phyloP scores from a whole-genome alignment of 2,888 invertebrate species.

The Adineta ricciae region DNA sequence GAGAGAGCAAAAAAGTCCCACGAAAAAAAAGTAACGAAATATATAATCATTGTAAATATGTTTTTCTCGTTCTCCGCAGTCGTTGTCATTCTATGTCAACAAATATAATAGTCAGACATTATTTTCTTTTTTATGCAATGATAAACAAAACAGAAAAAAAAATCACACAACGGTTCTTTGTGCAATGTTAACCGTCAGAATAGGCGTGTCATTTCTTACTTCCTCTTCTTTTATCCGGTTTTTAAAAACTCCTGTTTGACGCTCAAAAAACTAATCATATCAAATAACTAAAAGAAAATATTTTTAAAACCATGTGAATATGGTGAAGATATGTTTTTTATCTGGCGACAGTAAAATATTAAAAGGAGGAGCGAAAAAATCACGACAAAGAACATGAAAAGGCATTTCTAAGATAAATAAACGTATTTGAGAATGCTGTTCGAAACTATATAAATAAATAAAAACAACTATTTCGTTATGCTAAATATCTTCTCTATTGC shows the following conservation, averaged over 20 bases:
- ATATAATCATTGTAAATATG: neutral
- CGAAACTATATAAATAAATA: no score
- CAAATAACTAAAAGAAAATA: neutral
- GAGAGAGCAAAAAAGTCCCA: neutral
- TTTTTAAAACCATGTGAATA: neutral
- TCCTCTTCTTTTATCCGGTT: no score
- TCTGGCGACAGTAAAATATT: neutral
- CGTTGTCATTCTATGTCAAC: neutral
- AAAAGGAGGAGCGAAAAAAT: neutral
- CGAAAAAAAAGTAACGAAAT: neutral
- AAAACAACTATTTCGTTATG: no score
- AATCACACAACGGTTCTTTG: neutral
- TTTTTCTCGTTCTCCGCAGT: neutral
- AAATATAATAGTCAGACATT: neutral
- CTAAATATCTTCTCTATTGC: no score
- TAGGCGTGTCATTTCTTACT: neutral
- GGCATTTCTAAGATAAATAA: no score
- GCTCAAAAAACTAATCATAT: neutral
- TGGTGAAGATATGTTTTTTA: neutral
- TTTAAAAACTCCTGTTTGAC: no score
- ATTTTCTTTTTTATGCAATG: neutral
- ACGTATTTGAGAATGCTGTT: no score
- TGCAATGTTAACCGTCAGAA: neutral
- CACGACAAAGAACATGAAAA: neutral
- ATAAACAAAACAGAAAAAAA: neutral